phyloP scores from a whole-genome alignment of 2,888 invertebrate genomes.

The Elmis aenea region DNA sequence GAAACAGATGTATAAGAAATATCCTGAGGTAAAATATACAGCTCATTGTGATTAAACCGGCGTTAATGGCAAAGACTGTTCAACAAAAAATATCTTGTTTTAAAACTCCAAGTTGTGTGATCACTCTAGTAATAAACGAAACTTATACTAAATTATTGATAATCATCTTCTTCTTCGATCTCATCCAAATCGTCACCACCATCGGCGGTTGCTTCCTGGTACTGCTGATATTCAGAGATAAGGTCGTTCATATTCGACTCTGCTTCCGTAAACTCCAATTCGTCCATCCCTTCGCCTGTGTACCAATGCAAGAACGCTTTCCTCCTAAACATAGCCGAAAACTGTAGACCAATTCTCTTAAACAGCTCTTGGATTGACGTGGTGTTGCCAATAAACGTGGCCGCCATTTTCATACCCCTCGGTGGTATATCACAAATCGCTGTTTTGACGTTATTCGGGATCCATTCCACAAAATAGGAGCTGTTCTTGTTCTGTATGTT shows the following conservation, averaged over 20 bases:
- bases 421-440: constrained; percentile 69
- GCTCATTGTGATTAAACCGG: too few relatives aligned
- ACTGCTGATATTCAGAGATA: constrained; percentile 72
- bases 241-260: constrained; percentile 70
- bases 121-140: too few relatives aligned
- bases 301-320: constrained; percentile 78
- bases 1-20: too few relatives aligned
- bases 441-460: constrained; percentile 68
- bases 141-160: too few relatives aligned
- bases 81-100: too few relatives aligned
- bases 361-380: constrained; percentile 76
- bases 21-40: too few relatives aligned
- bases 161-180: constrained; percentile 50
- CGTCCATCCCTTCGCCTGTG: constrained; percentile 69
- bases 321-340: constrained; percentile 61
- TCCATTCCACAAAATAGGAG: constrained; percentile 64
- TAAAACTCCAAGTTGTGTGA: too few relatives aligned
- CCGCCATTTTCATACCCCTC: constrained; percentile 45
- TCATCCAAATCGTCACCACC: constrained; percentile 55
- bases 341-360: constrained; percentile 50
- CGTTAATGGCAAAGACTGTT: too few relatives aligned
- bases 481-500: constrained; percentile 63
- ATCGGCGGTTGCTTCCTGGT: constrained; percentile 60
- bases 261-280: constrained; percentile 69
- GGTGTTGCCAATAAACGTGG: constrained; percentile 55